phyloP scores from a whole-genome alignment of 2,888 invertebrate genomes.

The Cynaeus angustus region DNA sequence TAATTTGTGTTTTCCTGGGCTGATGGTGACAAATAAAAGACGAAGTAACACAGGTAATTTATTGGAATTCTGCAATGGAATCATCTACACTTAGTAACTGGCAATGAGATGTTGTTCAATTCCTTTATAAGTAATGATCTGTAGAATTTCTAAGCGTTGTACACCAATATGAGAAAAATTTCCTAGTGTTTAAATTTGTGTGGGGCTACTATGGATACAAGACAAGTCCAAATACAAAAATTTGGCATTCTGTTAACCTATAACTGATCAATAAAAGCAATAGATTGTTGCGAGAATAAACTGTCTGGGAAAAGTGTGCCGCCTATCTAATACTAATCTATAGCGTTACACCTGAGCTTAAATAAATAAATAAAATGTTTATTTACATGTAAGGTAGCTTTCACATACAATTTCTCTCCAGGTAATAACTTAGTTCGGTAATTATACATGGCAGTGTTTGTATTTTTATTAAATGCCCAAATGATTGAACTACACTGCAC shows the following conservation, averaged over 20 bases:
- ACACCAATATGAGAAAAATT: conserved; percentile 51
- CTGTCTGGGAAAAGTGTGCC: conserved; percentile 45
- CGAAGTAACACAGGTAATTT: conserved; percentile 42
- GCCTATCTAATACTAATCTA: conserved; percentile 48
- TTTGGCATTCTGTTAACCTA: conserved; percentile 43
- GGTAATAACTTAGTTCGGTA: conserved; percentile 30
- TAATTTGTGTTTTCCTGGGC: too few species aligned
- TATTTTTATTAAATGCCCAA: conserved; percentile 52
- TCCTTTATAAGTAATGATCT: conserved; percentile 60
- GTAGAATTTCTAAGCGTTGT: conserved; percentile 56
- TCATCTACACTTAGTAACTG: conserved; percentile 60
- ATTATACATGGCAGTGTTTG: conserved; percentile 58
- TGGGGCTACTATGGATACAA: conserved; percentile 30
- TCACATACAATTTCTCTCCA: conserved; percentile 30
- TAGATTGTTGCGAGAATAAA: conserved; percentile 42
- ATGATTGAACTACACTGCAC: conserved; percentile 52
- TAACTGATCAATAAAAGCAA: conserved; percentile 53
- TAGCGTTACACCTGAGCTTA: conserved; percentile 45
- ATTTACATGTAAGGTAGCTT: conserved; percentile 23
- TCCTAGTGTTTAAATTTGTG: conserved; percentile 45
- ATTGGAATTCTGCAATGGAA: conserved; percentile 52
- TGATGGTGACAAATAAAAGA: background rate
- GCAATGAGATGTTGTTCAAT: conserved; percentile 60
- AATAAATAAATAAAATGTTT: conserved; percentile 34
- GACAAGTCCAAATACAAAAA: conserved; percentile 19